A percentile compares a stretch with the other conserved stretches of the same genome.
phyloP scores from a whole-genome alignment of 1,140 invertebrate genomes.

The Eumaeus atala region DNA sequence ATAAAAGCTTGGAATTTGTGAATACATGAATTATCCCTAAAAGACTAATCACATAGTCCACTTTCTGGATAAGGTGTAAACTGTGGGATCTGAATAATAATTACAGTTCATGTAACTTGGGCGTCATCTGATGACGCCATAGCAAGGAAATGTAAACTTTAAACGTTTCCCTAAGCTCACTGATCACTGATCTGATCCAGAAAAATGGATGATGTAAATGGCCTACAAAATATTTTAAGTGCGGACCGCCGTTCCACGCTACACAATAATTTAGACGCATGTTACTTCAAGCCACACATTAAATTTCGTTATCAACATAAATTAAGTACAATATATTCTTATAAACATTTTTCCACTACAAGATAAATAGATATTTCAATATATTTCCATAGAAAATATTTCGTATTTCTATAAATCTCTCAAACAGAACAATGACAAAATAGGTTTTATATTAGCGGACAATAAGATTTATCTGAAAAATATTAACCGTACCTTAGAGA shows the following conservation, averaged over 20 bases:
- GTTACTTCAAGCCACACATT: conserved; percentile 3
- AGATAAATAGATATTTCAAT: conserved; percentile 10
- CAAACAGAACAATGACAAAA: conserved; percentile 7
- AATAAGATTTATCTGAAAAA: conserved; percentile 10
- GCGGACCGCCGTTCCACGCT: no score
- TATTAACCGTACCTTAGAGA: conserved; percentile 4
- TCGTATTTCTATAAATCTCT: conserved; percentile 8
- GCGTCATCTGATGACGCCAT: no score
- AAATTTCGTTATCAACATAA: not conserved
- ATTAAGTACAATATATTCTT: not conserved
- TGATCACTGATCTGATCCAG: no score
- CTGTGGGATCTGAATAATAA: no score
- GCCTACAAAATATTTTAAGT: no score
- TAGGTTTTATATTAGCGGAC: conserved; percentile 6
- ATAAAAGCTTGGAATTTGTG: conserved; percentile 17
- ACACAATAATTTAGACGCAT: no score
- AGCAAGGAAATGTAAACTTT: no score
- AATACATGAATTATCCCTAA: conserved; percentile 4
- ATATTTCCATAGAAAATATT: conserved; percentile 11
- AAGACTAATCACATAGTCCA: conserved; percentile 9
- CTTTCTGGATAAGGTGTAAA: not conserved
- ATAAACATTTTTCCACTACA: conserved; percentile 5
- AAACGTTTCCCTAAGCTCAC: no score
- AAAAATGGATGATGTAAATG: no score
- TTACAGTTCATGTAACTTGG: no score